phyloP scores from a whole-genome alignment of 2,113 vertebrate genomes.

The Gavia stellata region DNA sequence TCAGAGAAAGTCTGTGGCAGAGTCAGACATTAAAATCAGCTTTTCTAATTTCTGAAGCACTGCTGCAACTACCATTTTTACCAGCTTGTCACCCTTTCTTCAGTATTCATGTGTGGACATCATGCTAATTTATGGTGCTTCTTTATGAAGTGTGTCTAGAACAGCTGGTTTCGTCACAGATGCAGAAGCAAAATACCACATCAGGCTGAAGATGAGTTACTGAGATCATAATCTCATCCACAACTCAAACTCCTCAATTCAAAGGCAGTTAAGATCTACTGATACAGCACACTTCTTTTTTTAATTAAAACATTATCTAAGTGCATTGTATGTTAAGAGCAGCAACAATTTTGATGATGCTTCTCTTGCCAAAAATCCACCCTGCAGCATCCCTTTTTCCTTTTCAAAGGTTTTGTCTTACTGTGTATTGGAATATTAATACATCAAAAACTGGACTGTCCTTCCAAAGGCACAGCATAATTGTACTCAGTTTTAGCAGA shows the following conservation, averaged over 20 bases:
- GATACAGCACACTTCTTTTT: background rate
- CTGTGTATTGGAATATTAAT: background rate
- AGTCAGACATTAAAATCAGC: background rate
- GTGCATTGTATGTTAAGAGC: background rate
- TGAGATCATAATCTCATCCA: background rate
- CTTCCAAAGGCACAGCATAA: background rate
- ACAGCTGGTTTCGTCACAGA: background rate
- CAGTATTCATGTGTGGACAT: background rate
- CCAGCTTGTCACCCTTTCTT: background rate
- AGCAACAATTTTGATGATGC: background rate
- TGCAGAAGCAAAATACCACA: background rate
- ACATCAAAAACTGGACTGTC: background rate
- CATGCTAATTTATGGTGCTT: background rate
- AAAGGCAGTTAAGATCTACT: background rate
- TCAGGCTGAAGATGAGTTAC: background rate
- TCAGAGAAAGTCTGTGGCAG: background rate
- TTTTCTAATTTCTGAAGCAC: background rate
- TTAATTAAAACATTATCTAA: background rate
- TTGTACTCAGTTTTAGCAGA: background rate
- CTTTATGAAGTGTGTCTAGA: background rate
- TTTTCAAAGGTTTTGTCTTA: background rate
- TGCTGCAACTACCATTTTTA: background rate
- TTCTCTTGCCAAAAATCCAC: background rate
- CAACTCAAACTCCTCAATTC: background rate
- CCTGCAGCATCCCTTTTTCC: background rate